phyloP scores from a whole-genome alignment of 2,113 vertebrate species.

The Tichodroma muraria region DNA sequence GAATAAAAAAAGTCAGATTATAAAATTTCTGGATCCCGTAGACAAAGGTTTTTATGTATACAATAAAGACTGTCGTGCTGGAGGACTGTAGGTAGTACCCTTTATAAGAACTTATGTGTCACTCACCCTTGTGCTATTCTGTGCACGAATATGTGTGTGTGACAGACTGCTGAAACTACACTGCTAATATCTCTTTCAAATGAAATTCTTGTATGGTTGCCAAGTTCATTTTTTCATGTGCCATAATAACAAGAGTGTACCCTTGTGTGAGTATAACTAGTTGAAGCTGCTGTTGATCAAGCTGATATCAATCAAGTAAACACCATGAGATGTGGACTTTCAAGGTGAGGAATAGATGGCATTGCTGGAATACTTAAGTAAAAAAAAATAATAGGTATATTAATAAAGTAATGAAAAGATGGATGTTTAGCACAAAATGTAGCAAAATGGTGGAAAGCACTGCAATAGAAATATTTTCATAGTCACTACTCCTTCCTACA shows the following conservation, averaged over 20 bases:
- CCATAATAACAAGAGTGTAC: neutral
- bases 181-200: neutral
- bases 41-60: neutral
- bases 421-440: neutral
- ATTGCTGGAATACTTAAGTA: neutral
- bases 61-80: neutral
- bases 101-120: neutral
- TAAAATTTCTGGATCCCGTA: neutral
- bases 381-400: neutral
- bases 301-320: neutral
- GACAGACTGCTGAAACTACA: neutral
- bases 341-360: neutral
- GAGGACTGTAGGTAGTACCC: neutral
- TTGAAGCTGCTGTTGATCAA: neutral
- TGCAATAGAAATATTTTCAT: neutral
- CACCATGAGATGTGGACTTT: neutral
- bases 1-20: neutral
- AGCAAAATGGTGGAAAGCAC: neutral
- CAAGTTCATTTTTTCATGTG: neutral
- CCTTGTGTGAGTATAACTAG: neutral
- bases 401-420: neutral
- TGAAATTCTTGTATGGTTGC: neutral
- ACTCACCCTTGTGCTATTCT: neutral
- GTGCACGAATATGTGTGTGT: neutral
- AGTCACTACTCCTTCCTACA: neutral